phyloP scores from a whole-genome alignment of 1,140 invertebrate species.

The Aporrectodea caliginosa region DNA sequence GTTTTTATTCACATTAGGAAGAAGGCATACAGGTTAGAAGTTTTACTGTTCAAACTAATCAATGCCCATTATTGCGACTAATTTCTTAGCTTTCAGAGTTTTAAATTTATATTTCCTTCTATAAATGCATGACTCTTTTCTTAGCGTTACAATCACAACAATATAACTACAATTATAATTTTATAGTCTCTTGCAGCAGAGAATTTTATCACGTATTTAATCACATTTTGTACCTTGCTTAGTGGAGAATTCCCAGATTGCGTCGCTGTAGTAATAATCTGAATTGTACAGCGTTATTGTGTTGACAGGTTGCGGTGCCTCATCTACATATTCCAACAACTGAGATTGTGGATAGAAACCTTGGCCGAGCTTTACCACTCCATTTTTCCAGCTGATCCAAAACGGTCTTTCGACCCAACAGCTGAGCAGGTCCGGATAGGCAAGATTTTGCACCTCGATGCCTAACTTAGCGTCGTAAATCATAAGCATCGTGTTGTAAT shows the following conservation, averaged over 20 bases:
- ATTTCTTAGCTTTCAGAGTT: too few relatives aligned
- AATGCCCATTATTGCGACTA: too few relatives aligned
- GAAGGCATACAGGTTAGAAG: too few relatives aligned
- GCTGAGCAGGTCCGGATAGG: conserved; percentile 15
- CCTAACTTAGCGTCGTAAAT: background rate
- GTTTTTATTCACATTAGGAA: too few relatives aligned
- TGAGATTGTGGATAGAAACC: background rate
- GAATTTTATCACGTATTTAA: too few relatives aligned
- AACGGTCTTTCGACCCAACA: background rate
- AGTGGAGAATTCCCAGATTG: background rate
- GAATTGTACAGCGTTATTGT: background rate
- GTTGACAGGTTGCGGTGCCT: background rate
- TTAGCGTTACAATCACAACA: too few relatives aligned
- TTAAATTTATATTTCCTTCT: too few relatives aligned
- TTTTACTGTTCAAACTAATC: too few relatives aligned
- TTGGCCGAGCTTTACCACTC: conserved; percentile 8
- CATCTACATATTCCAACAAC: background rate
- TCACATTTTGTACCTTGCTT: background rate
- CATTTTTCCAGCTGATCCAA: conserved; percentile 10
- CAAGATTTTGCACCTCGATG: background rate
- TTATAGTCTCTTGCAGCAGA: too few relatives aligned
- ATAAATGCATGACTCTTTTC: too few relatives aligned
- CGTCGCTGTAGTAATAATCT: background rate
- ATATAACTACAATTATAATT: too few relatives aligned
- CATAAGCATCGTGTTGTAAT: background rate